These are phyloP conservation scores for Eupithecia exiguata DNA, from an alignment of 2,888 invertebrate species.

Conservation along the genomic window DNA sequence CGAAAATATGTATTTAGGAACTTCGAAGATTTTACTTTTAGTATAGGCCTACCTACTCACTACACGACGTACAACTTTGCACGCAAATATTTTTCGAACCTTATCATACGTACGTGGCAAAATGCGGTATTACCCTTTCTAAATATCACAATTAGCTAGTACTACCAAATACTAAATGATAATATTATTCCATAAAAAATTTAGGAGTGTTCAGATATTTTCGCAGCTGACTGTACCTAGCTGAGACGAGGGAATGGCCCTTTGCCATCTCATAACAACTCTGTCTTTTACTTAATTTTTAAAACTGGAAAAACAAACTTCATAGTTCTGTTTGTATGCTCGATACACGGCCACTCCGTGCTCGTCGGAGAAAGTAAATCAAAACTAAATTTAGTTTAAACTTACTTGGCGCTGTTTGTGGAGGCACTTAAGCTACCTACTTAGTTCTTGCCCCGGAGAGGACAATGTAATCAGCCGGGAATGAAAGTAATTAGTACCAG, in stretches of 20 bases:
- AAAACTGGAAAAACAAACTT: not conserved
- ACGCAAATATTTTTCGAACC: not conserved
- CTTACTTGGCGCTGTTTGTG: slow-evolving; percentile 21
- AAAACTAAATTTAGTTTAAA: slow-evolving; percentile 27
- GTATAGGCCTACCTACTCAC: no score
- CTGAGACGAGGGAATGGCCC: not conserved
- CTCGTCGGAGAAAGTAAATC: slow-evolving; percentile 30
- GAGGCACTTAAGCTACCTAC: slow-evolving; percentile 20
- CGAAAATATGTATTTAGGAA: not conserved
- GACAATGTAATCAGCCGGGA: slow-evolving; percentile 22
- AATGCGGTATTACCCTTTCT: not conserved
- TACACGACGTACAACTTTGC: no score
- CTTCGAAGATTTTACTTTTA: no score
- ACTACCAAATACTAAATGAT: no score
- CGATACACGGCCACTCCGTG: no score
- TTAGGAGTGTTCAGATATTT: not conserved
- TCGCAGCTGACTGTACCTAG: not conserved
- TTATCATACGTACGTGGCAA: not conserved
- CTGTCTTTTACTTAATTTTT: not conserved
- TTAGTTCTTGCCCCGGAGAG: slow-evolving; percentile 14
- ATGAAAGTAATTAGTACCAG: slow-evolving; percentile 14
- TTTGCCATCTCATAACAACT: not conserved
- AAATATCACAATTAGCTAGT: no score
- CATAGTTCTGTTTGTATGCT: not conserved
- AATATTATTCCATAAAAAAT: no score